These are phyloP conservation scores for Mus spretus DNA, from an alignment of 2,797 vertebrate genomes.

Conservation along the genomic window DNA sequence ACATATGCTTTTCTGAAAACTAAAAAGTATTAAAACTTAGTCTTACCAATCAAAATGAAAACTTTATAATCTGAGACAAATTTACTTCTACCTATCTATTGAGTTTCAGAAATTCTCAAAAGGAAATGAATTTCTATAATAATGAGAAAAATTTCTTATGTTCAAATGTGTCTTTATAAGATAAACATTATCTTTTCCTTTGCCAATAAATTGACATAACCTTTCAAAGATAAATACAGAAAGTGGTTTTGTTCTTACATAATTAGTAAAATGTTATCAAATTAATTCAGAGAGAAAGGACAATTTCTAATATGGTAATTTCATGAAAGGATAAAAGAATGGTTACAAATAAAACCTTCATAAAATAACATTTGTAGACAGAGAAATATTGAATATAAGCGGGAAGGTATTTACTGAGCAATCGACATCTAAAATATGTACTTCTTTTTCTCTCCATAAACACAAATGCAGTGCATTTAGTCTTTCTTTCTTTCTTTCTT, in stretches of 20 bases:
- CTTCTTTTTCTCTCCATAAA: background rate
- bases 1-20: background rate
- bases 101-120: background rate
- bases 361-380: background rate
- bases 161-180: conserved; percentile 3
- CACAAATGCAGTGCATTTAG: background rate
- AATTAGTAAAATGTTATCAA: conserved; percentile 67
- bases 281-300: conserved; percentile 13
- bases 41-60: background rate
- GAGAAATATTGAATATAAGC: background rate
- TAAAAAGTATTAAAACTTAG: conserved; percentile 19
- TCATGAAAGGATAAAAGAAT: background rate
- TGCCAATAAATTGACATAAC: conserved; percentile 25
- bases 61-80: background rate
- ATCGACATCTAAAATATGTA: background rate
- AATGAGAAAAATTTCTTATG: background rate
- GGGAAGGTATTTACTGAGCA: background rate
- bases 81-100: background rate
- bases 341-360: background rate
- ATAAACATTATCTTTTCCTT: conserved; percentile 13
- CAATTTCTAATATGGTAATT: background rate
- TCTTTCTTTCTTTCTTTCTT: background rate
- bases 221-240: conserved; percentile 41
- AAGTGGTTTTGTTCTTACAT: conserved; percentile 41
- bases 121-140: background rate